Evolutionary conservation across 2,113 vertebrate species (phyloP), one percentile per base, ranked within the genome.

Genomic region (Carollia perspicillata): DNA sequence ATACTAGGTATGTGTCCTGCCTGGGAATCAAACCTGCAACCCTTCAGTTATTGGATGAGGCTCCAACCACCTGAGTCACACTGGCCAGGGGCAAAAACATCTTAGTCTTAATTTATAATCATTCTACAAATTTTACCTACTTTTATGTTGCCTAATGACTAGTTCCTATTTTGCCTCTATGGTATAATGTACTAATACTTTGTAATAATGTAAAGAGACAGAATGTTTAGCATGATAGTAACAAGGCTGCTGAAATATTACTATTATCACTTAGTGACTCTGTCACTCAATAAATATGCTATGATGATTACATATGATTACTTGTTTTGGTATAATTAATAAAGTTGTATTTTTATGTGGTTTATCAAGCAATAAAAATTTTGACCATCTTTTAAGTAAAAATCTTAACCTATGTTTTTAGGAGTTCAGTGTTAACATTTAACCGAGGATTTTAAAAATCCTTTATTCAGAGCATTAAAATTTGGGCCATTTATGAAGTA

Each of bases 321-420:
- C 58, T 88, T 91, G 55, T 77, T 90, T 93, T 66, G 71, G 18
- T 84, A 37, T 22, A 65, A 84, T n/a, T 75, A 80, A 88, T 55
- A 66, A 93, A 53, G 47, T 92, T 58, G 23, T 58, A 84, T 53
- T 63, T 96, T 95, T 83, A 68, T 89, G 30, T 58, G 63, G 18
- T 40, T 72, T 83, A 90, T 94, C 68, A 93, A 40, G 37, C 55
- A 95, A 44, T 95, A 95, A 71, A 37, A 72, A 53, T 13, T 93
- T 58, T 97, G 60, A 81, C 51, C 40, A 89, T 63, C 37, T 93
- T 35, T 17, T 83, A 72, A 83, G 35, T 89, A 86, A 92, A 94
- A 92, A 74, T 83, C 28, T 72, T 58, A 94, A 86, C 49, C 11
- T 35, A 30, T 86, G 14, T 74, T 91, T 92, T 84, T 75, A 93